These are phyloP conservation scores for Morone chrysops DNA, from an alignment of 2,113 vertebrate genomes.

Conservation along the genomic window DNA sequence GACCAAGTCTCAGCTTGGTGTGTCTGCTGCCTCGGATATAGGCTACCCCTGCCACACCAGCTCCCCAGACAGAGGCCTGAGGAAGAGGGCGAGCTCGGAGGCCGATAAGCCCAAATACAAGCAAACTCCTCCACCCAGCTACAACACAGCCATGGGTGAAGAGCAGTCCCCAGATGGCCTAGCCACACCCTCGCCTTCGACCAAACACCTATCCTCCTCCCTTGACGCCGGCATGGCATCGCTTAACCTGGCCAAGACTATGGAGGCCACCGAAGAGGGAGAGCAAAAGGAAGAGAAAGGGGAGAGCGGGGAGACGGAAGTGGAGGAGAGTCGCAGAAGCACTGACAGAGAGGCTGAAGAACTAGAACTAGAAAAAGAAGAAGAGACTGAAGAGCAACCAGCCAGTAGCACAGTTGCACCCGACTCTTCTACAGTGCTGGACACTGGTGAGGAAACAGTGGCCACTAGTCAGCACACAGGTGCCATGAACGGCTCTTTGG, in stretches of 20 bases:
- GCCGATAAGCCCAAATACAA: constrained; percentile 87
- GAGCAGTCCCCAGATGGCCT: constrained; percentile 45
- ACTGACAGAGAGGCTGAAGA: constrained; percentile 41
- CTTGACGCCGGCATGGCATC: constrained; percentile 84
- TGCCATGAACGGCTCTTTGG: constrained; percentile 83
- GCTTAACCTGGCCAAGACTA: constrained; percentile 72
- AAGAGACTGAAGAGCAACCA: constrained; percentile 37
- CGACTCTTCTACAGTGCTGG: constrained; percentile 35
- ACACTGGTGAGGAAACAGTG: constrained; percentile 45
- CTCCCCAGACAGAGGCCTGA: constrained; percentile 90
- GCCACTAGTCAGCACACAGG: constrained; percentile 58
- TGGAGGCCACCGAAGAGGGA: constrained; percentile 56
- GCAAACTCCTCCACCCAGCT: constrained; percentile 87
- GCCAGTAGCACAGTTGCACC: constrained; percentile 20
- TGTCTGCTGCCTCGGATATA: constrained; percentile 83
- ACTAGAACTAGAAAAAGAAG: constrained; percentile 13
- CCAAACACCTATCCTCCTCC: constrained; percentile 82
- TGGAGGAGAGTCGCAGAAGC: constrained; percentile 52
- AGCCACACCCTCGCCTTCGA: constrained; percentile 69
- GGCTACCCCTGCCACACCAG: constrained; percentile 83
- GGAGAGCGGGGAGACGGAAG: neutral
- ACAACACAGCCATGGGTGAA: constrained; percentile 80
- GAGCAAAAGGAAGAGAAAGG: constrained; percentile 43
- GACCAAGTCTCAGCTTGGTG: constrained; percentile 86
- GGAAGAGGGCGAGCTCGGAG: constrained; percentile 90